phyloP scores from a whole-genome alignment of 2,797 vertebrate genomes.

The Clarias platycephalus region DNA sequence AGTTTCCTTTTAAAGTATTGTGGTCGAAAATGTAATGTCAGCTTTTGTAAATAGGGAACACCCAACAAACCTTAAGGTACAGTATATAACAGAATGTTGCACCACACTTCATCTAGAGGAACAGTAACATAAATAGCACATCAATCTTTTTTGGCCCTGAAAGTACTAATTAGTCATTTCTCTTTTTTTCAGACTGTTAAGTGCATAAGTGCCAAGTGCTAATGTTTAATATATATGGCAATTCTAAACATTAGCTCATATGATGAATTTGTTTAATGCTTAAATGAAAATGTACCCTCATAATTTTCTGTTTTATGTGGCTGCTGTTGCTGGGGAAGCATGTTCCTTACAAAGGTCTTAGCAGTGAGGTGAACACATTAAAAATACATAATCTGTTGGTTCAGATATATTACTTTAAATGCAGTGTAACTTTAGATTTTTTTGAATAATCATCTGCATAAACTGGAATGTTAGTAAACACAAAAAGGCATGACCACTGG shows the following conservation, averaged over 20 bases:
- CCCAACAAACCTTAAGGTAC: neutral
- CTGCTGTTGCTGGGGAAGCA: neutral
- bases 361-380: neutral
- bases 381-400: neutral
- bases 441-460: neutral
- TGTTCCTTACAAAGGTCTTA: neutral
- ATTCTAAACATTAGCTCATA: conserved; percentile 72
- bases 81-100: neutral
- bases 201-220: conserved; percentile 69
- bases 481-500: neutral
- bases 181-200: conserved; percentile 68
- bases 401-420: neutral
- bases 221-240: conserved; percentile 68
- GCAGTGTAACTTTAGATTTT: no score
- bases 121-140: neutral
- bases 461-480: neutral
- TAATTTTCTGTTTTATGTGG: neutral
- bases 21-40: neutral
- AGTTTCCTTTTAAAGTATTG: neutral
- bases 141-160: neutral
- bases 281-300: neutral
- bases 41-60: neutral
- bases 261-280: conserved; percentile 65
- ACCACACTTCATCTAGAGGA: neutral
- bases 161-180: conserved; percentile 68